A percentile compares a stretch with the other conserved stretches of the same genome.
Conservation (phyloP, 2,888 invertebrate species). For the Pasiphila rectangulata region DNA sequence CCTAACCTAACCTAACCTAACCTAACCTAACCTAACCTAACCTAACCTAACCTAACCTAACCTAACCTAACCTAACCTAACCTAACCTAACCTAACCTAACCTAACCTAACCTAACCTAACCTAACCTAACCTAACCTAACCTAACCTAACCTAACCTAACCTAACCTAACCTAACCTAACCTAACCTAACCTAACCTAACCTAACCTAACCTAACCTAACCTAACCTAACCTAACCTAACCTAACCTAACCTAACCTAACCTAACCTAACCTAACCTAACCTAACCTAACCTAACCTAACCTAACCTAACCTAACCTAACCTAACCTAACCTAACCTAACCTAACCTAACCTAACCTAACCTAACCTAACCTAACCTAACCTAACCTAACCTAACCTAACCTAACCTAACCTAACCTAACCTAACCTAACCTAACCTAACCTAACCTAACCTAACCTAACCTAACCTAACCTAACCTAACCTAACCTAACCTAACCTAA, state of each 20-base stretch:
- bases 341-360: constrained; percentile 11
- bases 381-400: constrained; percentile 21
- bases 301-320: constrained; percentile 10
- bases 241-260: constrained; percentile 16
- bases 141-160: constrained; percentile 17
- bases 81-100: too few relatives aligned
- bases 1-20: too few relatives aligned
- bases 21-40: too few relatives aligned
- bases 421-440: constrained; percentile 17
- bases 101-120: constrained; percentile 20
- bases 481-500: constrained; percentile 20
- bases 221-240: constrained; percentile 17
- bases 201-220: constrained; percentile 14
- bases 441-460: constrained; percentile 13
- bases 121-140: constrained; percentile 10
- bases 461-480: constrained; percentile 17
- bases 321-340: constrained; percentile 16
- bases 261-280: constrained; percentile 17
- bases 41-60: too few relatives aligned
- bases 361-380: constrained; percentile 13
- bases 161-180: constrained; percentile 15
- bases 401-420: constrained; percentile 18
- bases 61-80: too few relatives aligned
- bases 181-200: constrained; percentile 20
- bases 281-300: constrained; percentile 12